Conservation (phyloP, 2,888 invertebrate genomes). For the Balanococcus diminutus region DNA sequence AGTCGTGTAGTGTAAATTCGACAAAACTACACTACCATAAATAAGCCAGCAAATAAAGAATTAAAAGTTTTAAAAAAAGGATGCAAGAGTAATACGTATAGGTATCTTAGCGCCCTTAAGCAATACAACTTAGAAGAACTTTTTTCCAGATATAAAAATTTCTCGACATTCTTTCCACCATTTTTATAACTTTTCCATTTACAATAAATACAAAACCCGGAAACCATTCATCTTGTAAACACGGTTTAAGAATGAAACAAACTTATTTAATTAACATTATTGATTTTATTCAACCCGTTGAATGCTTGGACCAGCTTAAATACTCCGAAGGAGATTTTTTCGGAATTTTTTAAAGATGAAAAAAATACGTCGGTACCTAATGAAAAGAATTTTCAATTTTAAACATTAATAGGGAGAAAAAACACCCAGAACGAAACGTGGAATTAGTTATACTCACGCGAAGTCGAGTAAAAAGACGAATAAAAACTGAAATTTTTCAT, state of each 20-base stretch:
- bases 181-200: constrained; percentile 19
- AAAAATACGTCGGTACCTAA: not conserved
- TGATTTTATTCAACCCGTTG: not conserved
- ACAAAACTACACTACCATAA: not conserved
- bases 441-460: not conserved
- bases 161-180: not conserved
- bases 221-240: not conserved
- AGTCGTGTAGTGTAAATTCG: not conserved
- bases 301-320: not conserved
- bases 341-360: not conserved
- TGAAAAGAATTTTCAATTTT: not conserved
- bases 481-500: no score
- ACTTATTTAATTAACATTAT: constrained; percentile 27
- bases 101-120: not conserved
- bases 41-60: not conserved
- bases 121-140: constrained; percentile 3
- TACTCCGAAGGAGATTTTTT: not conserved
- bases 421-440: not conserved
- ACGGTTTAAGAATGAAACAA: not conserved
- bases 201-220: not conserved
- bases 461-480: not conserved
- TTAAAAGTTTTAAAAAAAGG: not conserved
- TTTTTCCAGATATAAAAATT: not conserved
- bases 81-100: no score
- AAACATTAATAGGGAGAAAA: not conserved